phyloP scores from a whole-genome alignment of 2,888 invertebrate genomes.

The Nomada ruficornis region DNA sequence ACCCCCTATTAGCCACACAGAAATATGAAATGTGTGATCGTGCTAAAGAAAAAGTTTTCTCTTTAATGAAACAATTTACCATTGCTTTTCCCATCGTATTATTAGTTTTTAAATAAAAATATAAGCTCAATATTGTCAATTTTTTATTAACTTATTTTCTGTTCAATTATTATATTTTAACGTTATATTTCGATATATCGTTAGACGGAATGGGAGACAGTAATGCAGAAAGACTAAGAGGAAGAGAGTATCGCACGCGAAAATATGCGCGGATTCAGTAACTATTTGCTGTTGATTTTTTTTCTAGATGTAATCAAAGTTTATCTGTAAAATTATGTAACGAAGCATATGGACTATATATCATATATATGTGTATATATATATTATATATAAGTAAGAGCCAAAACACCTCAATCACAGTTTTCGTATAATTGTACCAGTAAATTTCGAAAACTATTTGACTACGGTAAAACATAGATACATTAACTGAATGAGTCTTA shows the following conservation, averaged over 20 bases:
- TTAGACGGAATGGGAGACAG: constrained; percentile 49
- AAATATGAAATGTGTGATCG: constrained; percentile 36
- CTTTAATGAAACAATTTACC: not conserved
- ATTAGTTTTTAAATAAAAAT: constrained; percentile 33
- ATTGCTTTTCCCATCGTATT: not conserved
- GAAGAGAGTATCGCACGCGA: constrained; percentile 54
- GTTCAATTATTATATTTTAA: constrained; percentile 24
- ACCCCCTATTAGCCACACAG: constrained; percentile 32
- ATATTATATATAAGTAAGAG: constrained; percentile 52
- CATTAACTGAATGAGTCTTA: constrained; percentile 61
- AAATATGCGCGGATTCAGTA: constrained; percentile 17
- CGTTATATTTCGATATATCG: constrained; percentile 24
- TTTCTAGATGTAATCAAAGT: constrained; percentile 51
- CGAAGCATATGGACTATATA: constrained; percentile 70
- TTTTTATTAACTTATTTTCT: constrained; percentile 41
- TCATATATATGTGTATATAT: not conserved
- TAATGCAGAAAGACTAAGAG: constrained; percentile 61
- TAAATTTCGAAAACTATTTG: constrained; percentile 57
- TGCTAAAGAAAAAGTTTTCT: constrained; percentile 27
- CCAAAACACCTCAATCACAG: constrained; percentile 69
- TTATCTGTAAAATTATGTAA: constrained; percentile 66
- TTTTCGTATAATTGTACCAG: constrained; percentile 68
- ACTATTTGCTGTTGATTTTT: constrained; percentile 38
- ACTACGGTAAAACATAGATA: constrained; percentile 56
- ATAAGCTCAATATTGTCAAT: constrained; percentile 45